Base-by-base conservation (phyloP, 2,888 invertebrate genomes). In the Baccha elongata region DNA sequence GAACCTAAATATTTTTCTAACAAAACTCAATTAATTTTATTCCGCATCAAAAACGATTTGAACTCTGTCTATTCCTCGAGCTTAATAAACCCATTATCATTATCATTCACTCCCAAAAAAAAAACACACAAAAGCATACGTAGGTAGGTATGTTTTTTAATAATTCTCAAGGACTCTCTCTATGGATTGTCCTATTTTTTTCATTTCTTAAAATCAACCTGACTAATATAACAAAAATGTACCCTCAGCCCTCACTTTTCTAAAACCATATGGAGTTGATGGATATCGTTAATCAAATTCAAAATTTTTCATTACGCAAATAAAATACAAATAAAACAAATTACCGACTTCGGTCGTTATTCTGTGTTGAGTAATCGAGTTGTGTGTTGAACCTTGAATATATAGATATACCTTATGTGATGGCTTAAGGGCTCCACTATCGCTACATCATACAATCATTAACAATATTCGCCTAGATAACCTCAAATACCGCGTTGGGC, bases 271-370 rank as follows among this genome's bases (percentile, higher is more conserved):
- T 29, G 17, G 10, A 32, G 3, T 6, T 4, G 17, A 32, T n/a
- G 19, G 55, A 42, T 62, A 40, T 65, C 69, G 58, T 81, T 81
- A 75, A 81, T 81, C 80, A 75, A 81, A 71, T 65, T 75, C 65
- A 81, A 71, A 75, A 75, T 65, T 74, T 21, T 65, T 71, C 75
- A 75, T 60, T 71, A 81, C 75, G 53, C 69, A 71, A 71, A 75
- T 81, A 78, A 81, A 81, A 81, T 71, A 81, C 69, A 55, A 81
- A 80, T 75, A 81, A 81, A 75, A 81, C 69, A 81, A 75, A 81
- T 81, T 81, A 75, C 75, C 64, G 42, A 32, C 68, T 74, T 80
- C 55, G 35, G 73, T 64, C 73, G 62, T 74, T 74, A 69, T 69
- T 64, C 48, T 80, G 5, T 46, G 37, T 55, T 55, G 37, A 55